A percentile compares a stretch with the other conserved stretches of the same genome.
These are phyloP conservation scores for Zoanthus solanderi DNA, from an alignment of 92 coral and sea anemone species.

Conservation along the genomic window DNA sequence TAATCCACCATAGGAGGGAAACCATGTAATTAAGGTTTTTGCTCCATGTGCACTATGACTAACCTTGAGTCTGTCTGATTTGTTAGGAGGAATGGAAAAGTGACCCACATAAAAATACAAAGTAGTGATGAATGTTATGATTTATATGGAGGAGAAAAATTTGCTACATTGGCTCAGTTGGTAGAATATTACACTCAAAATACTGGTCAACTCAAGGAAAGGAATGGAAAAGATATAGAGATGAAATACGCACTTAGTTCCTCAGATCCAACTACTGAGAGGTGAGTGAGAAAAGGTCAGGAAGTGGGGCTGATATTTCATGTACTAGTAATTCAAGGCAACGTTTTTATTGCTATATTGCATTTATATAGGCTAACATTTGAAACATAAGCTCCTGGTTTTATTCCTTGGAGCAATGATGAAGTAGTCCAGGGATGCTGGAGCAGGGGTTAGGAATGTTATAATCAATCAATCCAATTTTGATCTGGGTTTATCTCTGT, in stretches of 20 bases:
- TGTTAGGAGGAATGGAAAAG: constrained; percentile 87
- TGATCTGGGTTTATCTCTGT: too few relatives aligned
- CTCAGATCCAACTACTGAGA: constrained; percentile 95
- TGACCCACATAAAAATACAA: constrained; percentile 96
- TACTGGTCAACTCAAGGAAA: constrained; percentile 89
- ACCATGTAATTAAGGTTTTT: too few relatives aligned
- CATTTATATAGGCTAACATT: too few relatives aligned
- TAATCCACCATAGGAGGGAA: too few relatives aligned
- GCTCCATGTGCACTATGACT: not conserved
- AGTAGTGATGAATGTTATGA: constrained; percentile 97
- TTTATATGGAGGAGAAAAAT: constrained; percentile 96
- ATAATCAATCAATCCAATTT: too few relatives aligned
- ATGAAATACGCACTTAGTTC: constrained; percentile 91
- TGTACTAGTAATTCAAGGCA: too few relatives aligned
- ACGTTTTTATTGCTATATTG: too few relatives aligned
- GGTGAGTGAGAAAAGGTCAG: constrained; percentile 53
- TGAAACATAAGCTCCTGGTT: too few relatives aligned
- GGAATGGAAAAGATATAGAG: constrained; percentile 90
- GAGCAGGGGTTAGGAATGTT: too few relatives aligned
- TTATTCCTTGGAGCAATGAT: too few relatives aligned
- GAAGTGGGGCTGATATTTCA: too few relatives aligned
- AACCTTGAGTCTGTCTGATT: not conserved
- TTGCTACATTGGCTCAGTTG: constrained; percentile 96
- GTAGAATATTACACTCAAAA: constrained; percentile 90
- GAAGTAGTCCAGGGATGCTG: too few relatives aligned